Evolutionary conservation across 1,140 invertebrate genomes (phyloP).

Genomic region (Drosophila tani): DNA sequence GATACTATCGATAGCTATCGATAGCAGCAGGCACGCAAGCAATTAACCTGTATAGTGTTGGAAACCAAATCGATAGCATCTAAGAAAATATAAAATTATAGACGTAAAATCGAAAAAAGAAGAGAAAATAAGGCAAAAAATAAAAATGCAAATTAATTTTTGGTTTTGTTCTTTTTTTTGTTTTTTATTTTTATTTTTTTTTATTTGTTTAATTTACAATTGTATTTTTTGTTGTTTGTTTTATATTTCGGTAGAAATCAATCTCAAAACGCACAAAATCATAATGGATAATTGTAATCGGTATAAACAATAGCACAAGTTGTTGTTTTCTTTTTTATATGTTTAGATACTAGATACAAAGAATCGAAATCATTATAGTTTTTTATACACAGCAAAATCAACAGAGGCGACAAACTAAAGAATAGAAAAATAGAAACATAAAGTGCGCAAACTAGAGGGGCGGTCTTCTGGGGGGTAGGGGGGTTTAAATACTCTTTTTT

Average conservation of each 20-base stretch:
- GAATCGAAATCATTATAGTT: conserved; percentile 47
- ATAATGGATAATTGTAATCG: conserved; percentile 60
- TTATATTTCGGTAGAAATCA: conserved; percentile 70
- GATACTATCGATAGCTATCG: not conserved
- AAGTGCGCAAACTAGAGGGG: conserved; percentile 45
- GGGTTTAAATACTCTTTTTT: conserved; percentile 45
- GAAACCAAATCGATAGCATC: no score
- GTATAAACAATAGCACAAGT: conserved; percentile 67
- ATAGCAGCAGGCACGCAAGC: conserved; percentile 32
- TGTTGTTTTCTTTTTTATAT: not conserved
- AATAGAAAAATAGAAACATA: conserved; percentile 21
- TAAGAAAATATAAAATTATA: not conserved
- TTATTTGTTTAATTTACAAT: conserved; percentile 68
- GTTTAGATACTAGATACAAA: conserved; percentile 60
- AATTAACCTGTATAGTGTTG: not conserved
- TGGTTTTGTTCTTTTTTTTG: conserved; percentile 49
- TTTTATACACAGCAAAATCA: conserved; percentile 45
- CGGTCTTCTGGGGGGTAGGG: conserved; percentile 11
- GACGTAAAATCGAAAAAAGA: not conserved
- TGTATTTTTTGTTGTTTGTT: conserved; percentile 59
- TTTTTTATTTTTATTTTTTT: conserved; percentile 39
- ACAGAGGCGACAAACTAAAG: conserved; percentile 32
- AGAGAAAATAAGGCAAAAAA: conserved; percentile 17
- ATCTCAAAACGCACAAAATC: conserved; percentile 79
- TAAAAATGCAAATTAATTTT: conserved; percentile 61